Evolutionary conservation across 2,797 vertebrate species (phyloP).

Genomic region (Rhynchonycteris naso): DNA sequence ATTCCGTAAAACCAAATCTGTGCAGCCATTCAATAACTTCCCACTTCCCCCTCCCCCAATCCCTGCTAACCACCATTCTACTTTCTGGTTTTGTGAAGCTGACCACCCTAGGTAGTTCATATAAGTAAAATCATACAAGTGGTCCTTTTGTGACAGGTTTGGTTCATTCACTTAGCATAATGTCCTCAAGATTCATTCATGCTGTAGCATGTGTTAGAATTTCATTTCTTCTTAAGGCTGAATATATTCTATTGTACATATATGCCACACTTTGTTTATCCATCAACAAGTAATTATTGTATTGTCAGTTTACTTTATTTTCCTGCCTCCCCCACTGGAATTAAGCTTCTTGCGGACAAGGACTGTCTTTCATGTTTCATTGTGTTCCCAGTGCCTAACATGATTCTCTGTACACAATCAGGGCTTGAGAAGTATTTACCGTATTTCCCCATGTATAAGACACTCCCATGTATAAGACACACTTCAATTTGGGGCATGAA

Average conservation of each 20-base stretch:
- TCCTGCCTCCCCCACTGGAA: neutral
- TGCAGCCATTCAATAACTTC: neutral
- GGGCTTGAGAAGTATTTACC: neutral
- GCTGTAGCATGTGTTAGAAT: neutral
- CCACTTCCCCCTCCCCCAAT: fast-evolving
- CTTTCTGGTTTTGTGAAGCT: neutral
- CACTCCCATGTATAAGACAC: too few species aligned
- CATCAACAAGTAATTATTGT: neutral
- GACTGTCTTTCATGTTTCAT: neutral
- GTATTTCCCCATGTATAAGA: too few species aligned
- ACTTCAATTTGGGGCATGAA: too few species aligned
- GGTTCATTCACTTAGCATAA: neutral
- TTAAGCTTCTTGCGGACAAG: neutral
- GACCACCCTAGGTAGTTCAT: neutral
- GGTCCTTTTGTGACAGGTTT: neutral
- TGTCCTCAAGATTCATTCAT: neutral
- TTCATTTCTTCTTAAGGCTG: neutral
- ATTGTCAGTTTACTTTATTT: neutral
- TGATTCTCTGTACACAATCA: neutral
- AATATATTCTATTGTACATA: neutral
- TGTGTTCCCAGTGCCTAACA: neutral
- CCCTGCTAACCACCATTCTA: neutral
- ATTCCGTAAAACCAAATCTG: neutral
- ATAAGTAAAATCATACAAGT: neutral
- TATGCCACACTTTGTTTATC: neutral